Conservation (phyloP, 2,113 vertebrate genomes). For the Channa maculata region DNA sequence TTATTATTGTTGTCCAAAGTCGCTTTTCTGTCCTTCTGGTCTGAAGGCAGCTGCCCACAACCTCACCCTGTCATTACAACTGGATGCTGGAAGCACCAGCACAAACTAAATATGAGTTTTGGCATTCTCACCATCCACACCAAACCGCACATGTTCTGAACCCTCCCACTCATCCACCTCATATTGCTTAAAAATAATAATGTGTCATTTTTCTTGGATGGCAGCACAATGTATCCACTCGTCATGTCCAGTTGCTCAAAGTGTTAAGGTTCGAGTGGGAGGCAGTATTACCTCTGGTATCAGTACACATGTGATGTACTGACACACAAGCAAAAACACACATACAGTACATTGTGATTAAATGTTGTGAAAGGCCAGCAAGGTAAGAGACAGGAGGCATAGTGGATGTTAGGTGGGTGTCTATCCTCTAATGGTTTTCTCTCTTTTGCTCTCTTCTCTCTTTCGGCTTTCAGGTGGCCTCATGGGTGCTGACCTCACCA, state of each 20-base stretch:
- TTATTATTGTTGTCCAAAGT: slow-evolving; percentile 81
- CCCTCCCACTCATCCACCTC: slow-evolving; percentile 81
- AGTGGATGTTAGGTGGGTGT: slow-evolving; percentile 65
- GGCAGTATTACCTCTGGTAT: slow-evolving; percentile 30
- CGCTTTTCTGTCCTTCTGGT: slow-evolving; percentile 69
- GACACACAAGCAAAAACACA: background rate
- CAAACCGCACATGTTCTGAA: slow-evolving; percentile 64
- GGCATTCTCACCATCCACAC: slow-evolving; percentile 68
- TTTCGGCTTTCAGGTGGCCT: slow-evolving; percentile 92
- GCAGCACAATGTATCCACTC: slow-evolving; percentile 45
- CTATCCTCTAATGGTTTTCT: slow-evolving; percentile 73
- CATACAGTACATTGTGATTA: slow-evolving; percentile 45
- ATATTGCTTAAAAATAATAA: slow-evolving; percentile 83
- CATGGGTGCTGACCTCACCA: slow-evolving; percentile 98
- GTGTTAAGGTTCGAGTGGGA: slow-evolving; percentile 61
- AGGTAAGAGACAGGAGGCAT: slow-evolving; percentile 49
- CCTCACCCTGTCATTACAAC: slow-evolving; percentile 80
- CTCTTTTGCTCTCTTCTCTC: slow-evolving; percentile 55
- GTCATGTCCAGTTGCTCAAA: slow-evolving; percentile 62
- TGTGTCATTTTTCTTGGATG: slow-evolving; percentile 81
- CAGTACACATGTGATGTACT: slow-evolving; percentile 28
- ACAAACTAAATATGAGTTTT: slow-evolving; percentile 84
- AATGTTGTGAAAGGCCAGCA: slow-evolving; percentile 42
- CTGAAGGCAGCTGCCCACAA: slow-evolving; percentile 75
- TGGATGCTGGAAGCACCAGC: slow-evolving; percentile 76